Evolutionary conservation across 2,888 invertebrate species (phyloP).

Genomic region (Diarsia brunnea): DNA sequence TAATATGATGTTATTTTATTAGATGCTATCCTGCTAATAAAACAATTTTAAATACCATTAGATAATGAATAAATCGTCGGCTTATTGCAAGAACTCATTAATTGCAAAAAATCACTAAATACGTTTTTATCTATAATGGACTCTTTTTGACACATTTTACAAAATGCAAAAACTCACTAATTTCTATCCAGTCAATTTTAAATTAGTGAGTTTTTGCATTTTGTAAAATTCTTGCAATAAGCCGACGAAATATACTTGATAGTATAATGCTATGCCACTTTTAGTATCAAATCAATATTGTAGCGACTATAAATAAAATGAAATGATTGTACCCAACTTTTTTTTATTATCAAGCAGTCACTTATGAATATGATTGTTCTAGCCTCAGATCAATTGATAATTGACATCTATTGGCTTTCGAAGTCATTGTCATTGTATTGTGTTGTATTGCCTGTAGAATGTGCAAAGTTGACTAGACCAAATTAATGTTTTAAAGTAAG

Average conservation of each 20-base stretch:
- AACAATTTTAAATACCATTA: background rate
- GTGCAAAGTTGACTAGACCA: background rate
- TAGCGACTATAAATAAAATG: background rate
- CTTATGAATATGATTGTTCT: background rate
- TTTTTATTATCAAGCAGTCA: background rate
- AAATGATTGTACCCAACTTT: background rate
- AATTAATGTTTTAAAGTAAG: background rate
- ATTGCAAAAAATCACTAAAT: no score
- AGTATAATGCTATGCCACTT: background rate
- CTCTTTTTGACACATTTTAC: no score
- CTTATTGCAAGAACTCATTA: no score
- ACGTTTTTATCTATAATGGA: no score
- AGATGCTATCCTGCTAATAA: background rate
- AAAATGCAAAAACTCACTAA: no score
- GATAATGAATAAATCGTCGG: background rate
- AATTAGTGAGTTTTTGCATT: no score
- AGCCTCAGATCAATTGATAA: no score
- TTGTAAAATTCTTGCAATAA: no score
- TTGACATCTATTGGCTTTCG: background rate
- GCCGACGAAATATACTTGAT: no score
- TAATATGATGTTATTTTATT: background rate
- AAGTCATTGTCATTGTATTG: background rate
- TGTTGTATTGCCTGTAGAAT: background rate
- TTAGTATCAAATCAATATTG: background rate
- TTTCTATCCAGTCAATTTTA: no score